Evolutionary conservation across 2,113 vertebrate genomes (phyloP).

Genomic region (Irena cyanogastra): DNA sequence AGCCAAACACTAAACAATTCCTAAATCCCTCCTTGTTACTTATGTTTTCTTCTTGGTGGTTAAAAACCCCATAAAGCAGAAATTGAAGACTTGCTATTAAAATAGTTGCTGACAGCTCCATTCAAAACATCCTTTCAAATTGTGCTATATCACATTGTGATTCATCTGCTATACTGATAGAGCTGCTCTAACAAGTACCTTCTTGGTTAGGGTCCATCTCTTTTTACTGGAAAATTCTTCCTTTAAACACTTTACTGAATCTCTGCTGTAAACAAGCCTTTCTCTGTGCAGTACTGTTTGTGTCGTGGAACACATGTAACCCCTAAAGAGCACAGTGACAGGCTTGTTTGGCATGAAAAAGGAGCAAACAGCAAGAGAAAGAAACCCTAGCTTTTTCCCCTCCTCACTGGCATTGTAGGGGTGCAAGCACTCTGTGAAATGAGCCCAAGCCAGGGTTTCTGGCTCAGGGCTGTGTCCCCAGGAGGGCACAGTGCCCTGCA

Average conservation of each 20-base stretch:
- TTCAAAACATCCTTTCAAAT: constrained; percentile 62
- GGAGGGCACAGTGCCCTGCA: background rate
- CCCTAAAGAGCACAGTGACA: background rate
- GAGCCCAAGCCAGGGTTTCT: background rate
- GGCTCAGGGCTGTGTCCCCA: accelerated
- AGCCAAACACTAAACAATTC: constrained; percentile 40
- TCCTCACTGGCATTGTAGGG: background rate
- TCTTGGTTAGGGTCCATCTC: background rate
- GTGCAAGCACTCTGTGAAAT: background rate
- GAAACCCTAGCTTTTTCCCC: background rate
- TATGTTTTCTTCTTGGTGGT: constrained; percentile 35
- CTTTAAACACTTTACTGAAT: background rate
- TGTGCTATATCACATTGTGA: background rate
- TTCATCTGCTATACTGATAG: constrained; percentile 21
- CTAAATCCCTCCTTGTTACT: constrained; percentile 39
- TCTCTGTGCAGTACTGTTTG: background rate
- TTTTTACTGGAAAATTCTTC: constrained; percentile 1
- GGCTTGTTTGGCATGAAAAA: background rate
- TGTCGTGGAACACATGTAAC: background rate
- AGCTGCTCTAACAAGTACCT: constrained; percentile 8
- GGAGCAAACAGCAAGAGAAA: background rate
- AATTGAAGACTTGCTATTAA: constrained; percentile 61
- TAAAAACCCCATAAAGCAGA: constrained; percentile 44
- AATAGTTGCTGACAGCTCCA: constrained; percentile 36
- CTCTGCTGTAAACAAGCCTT: background rate